These are phyloP conservation scores for Aepyceros melampus DNA, from an alignment of 2,113 vertebrate genomes.

Conservation along the genomic window DNA sequence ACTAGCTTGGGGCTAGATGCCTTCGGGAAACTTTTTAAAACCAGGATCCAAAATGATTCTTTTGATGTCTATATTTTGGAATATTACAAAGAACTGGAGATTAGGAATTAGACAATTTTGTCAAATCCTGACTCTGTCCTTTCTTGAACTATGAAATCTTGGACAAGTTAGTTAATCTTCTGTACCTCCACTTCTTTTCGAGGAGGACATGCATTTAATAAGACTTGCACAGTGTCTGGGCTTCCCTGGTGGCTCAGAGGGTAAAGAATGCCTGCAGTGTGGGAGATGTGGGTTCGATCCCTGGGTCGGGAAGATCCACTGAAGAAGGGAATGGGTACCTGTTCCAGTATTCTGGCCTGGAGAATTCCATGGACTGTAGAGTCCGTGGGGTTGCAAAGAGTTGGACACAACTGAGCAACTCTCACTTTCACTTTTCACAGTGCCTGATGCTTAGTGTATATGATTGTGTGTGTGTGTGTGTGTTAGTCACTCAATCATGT, in stretches of 20 bases:
- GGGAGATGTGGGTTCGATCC: not conserved
- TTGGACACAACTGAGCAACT: rapidly evolving
- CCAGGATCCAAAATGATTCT: not conserved
- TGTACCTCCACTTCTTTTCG: not conserved
- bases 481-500: rapidly evolving
- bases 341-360: not conserved
- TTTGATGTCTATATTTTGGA: not conserved
- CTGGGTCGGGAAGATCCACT: not conserved
- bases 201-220: not conserved
- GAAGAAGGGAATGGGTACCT: not conserved
- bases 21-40: not conserved
- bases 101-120: not conserved
- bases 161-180: not conserved
- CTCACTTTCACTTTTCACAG: not conserved
- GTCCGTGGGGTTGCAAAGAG: rapidly evolving
- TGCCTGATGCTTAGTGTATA: not conserved
- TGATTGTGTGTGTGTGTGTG: not conserved
- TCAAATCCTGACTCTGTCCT: not conserved
- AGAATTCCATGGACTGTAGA: not conserved
- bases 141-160: not conserved
- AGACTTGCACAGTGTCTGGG: not conserved
- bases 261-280: not conserved
- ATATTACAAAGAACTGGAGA: not conserved
- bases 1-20: not conserved
- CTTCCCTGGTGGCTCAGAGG: not conserved